A percentile compares a stretch with the other conserved stretches of the same genome.
phyloP scores from a whole-genome alignment of 2,888 invertebrate species.

The Amphipoea oculea region DNA sequence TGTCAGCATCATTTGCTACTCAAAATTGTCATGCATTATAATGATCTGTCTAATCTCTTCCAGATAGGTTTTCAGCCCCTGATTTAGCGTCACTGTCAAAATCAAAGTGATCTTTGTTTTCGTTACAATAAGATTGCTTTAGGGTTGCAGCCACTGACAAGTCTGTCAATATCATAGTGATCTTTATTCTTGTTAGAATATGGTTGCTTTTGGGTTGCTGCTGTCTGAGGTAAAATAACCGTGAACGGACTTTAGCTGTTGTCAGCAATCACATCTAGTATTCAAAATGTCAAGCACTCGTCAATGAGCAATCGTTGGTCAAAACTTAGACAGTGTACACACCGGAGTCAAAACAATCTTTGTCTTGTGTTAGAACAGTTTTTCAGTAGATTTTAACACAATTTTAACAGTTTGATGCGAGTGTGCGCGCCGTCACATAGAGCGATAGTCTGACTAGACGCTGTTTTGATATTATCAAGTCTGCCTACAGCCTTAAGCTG shows the following conservation, averaged over 20 bases:
- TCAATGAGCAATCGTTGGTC: background rate
- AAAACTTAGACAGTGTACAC: constrained; percentile 6
- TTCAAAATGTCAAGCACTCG: constrained; percentile 33
- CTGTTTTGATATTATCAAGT: background rate
- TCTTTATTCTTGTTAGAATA: background rate
- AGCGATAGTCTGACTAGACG: background rate
- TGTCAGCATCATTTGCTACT: background rate
- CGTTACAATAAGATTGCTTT: background rate
- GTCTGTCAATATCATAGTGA: background rate
- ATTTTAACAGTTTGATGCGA: background rate
- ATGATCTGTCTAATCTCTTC: constrained; percentile 4
- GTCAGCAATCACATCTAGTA: background rate
- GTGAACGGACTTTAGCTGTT: background rate
- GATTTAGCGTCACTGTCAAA: background rate
- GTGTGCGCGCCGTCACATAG: background rate
- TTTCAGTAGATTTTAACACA: background rate
- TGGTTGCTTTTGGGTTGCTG: too few species aligned
- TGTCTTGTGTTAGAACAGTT: background rate
- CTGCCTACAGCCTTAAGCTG: background rate
- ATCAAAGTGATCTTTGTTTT: background rate
- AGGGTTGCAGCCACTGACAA: too few species aligned
- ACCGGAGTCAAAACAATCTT: background rate
- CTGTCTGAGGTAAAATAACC: background rate
- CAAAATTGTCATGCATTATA: background rate
- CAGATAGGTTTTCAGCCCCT: background rate